Percentiles rank a stretch among this genome's conserved stretches.
These are phyloP conservation scores for Drosophila borealis DNA, from an alignment of 2,888 invertebrate species.

Conservation along the genomic window DNA sequence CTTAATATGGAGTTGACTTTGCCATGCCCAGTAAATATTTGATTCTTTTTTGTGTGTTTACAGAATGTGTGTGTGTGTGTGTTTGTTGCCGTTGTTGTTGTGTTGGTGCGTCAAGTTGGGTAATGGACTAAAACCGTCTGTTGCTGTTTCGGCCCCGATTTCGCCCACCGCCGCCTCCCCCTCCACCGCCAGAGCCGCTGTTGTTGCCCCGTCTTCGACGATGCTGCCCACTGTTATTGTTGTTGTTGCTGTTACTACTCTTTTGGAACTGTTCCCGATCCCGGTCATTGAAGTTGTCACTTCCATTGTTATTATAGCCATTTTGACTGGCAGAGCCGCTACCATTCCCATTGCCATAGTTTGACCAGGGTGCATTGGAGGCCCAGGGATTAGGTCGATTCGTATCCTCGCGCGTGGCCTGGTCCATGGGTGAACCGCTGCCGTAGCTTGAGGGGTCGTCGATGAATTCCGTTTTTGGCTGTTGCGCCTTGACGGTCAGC, in stretches of 20 bases:
- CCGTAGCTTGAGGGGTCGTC: constrained; percentile 51
- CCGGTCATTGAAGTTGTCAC: constrained; percentile 59
- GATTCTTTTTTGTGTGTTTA: constrained; percentile 23
- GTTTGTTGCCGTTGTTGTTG: not conserved
- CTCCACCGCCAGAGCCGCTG: constrained; percentile 49
- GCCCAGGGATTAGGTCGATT: constrained; percentile 77
- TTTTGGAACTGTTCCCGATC: constrained; percentile 66
- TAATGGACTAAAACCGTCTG: constrained; percentile 72
- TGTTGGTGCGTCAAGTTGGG: constrained; percentile 9
- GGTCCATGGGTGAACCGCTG: constrained; percentile 57
- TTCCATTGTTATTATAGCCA: constrained; percentile 53
- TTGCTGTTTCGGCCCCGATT: constrained; percentile 75
- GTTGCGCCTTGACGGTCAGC: constrained; percentile 79
- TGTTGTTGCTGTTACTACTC: constrained; percentile 41
- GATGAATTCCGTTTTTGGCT: constrained; percentile 69
- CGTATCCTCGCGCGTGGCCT: constrained; percentile 51
- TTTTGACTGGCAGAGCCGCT: constrained; percentile 56
- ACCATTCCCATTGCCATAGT: constrained; percentile 56
- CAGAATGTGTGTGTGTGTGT: constrained; percentile 30
- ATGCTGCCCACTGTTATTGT: constrained; percentile 51
- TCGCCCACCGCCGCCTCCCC: constrained; percentile 46
- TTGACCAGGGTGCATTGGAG: constrained; percentile 62
- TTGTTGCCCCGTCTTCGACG: constrained; percentile 71
- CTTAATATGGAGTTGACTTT: constrained; percentile 24
- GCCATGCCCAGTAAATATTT: constrained; percentile 23